phyloP scores from a whole-genome alignment of 2,888 invertebrate species.

The Drosophila limbata region DNA sequence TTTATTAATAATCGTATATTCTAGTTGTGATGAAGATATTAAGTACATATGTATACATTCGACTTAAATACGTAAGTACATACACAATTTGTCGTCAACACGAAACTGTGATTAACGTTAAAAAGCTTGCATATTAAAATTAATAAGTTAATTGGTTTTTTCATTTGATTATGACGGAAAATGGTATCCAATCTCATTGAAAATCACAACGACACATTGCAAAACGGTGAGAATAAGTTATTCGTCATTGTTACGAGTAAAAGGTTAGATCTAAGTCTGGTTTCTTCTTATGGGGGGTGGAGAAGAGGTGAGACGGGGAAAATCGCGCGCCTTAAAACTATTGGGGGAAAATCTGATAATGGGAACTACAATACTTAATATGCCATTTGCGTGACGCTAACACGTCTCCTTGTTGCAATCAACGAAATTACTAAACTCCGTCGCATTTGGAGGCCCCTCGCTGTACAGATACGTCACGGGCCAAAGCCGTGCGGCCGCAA shows the following conservation, averaged over 20 bases:
- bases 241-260: conserved; percentile 48
- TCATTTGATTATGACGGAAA: conserved; percentile 58
- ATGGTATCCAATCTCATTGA: conserved; percentile 72
- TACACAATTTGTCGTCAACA: conserved; percentile 58
- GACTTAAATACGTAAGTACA: conserved; percentile 48
- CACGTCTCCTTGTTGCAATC: conserved; percentile 85
- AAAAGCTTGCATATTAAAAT: conserved; percentile 51
- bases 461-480: conserved; percentile 93
- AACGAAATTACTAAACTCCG: conserved; percentile 86
- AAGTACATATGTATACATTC: conserved; percentile 29
- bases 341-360: conserved; percentile 42
- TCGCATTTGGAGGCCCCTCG: conserved; percentile 91
- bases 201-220: conserved; percentile 70
- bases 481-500: conserved; percentile 88
- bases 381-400: conserved; percentile 62
- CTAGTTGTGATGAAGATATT: conserved; percentile 23
- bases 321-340: conserved; percentile 34
- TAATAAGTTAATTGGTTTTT: conserved; percentile 77
- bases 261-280: conserved; percentile 30
- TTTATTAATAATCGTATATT: conserved; percentile 36
- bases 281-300: neutral
- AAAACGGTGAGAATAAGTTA: conserved; percentile 60
- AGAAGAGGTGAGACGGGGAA: neutral
- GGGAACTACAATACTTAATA: conserved; percentile 32
- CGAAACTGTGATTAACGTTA: conserved; percentile 57